Evolutionary conservation across 1,140 invertebrate species (phyloP), one percentile per base, ranked within the genome.

Genomic region (Marisa cornuarietis): DNA sequence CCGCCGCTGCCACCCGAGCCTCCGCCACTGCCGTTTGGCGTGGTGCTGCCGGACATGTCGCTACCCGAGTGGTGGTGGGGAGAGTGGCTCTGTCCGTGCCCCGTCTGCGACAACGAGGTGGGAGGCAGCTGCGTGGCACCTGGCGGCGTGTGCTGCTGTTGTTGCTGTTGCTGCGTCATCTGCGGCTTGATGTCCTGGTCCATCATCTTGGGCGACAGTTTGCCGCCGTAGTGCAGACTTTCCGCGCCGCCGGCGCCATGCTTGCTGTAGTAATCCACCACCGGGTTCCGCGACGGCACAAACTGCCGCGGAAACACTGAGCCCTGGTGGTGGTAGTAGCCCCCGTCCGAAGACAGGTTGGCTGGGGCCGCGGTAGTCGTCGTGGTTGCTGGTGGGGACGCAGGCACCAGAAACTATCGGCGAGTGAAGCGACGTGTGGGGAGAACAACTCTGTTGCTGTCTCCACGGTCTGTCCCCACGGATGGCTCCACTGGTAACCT

Each of bases 1-100:
- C 75, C 24, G 26, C 77, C 74, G 42, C 74, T 26, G 10, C 81
- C 78, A 31, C 73, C 54, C 11, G 11, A 11, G 9, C 73, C 73
- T 14, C 74, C 71, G 9, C 65, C 66, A 42, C 69, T 74, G 52
- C 81, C 72, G 79, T 80, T 80, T 20, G 78, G 71, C 22, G 74
- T 82, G 6, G 81, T 80, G 26, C 71, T 76, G 42, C 81, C 58
- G 49, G 81, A 80, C 74, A 76, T 71, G 78, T 72, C 65, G 65
- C 63, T 78, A 61, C 79, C 79, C 11, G 78, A 68, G 72, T 78
- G 24, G 78, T 68, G 78, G 76, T 80, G 62, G 58, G 81, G 69
- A 69, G 81, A 31, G 78, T 74, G 71, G 72, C 69, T 65, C 73
- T 79, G 61, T 4, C 66, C 42, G 76, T 73, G 51, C 14, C n/a